Base-by-base conservation (phyloP, 2,888 invertebrate species). In the Monochamus alternatus region DNA sequence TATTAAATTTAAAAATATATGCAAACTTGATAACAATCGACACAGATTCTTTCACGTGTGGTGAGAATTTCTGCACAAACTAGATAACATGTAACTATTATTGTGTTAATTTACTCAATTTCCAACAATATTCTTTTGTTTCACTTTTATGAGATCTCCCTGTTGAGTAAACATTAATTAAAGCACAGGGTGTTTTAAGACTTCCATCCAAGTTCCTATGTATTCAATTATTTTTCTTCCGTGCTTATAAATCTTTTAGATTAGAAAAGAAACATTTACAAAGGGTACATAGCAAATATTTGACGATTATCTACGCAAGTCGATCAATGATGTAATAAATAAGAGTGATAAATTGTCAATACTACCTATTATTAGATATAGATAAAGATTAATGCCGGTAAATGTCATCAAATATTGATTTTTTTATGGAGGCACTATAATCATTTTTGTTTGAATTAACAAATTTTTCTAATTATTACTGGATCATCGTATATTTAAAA, bases 371-470 rank as follows among this genome's bases (percentile, higher is more conserved):
- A 55, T 55, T 55, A 55, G 55, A 3, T 14, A 22, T 22, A 55
- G 55, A 55, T 55, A 55, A 55, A 7, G 3, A 55, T 9, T 55
- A 55, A 55, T 55, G 14, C 55, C 14, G 14, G 9, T 22, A n/a
- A 55, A 22, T 55, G 10, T 55, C 55, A 55, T 55, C 55, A 55
- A 55, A 55, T 55, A 55, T 55, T 55, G 55, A 55, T 7, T 55
- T 55, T 55, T 38, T 7, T 38, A 38, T 38, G 38, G 38, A 38
- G 38, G 0, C 4, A 0, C 7, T 5, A 38, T 38, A 1, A 38
- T 5, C 7, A 38, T 38, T 38, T 2, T 38, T 1, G 22, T 22
- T 38, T 7, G 7, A 38, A 38, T 38, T 4, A 7, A 38, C 38
- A 38, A 7, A 5, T 38, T 5, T 38, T 38, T 7, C 7, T 38